Evolutionary conservation across 2,888 invertebrate species (phyloP).

Genomic region (Atrina japonica): DNA sequence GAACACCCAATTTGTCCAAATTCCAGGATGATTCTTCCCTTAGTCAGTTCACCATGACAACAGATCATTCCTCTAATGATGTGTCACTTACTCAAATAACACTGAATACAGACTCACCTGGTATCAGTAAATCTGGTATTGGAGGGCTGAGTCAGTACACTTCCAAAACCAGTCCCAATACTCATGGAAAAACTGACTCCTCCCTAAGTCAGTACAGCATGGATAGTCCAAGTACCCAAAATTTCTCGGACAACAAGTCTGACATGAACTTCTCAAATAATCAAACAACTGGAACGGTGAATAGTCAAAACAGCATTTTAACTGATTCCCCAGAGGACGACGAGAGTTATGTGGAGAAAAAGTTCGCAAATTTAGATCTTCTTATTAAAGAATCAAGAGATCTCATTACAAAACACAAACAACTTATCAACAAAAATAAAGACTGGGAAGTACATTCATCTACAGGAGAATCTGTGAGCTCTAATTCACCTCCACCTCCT

Average conservation of each 20-base stretch:
- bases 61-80: constrained; percentile 29
- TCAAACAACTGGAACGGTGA: not conserved
- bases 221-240: constrained; percentile 26
- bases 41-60: constrained; percentile 36
- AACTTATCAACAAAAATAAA: constrained; percentile 58
- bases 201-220: constrained; percentile 41
- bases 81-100: constrained; percentile 42
- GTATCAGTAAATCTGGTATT: constrained; percentile 39
- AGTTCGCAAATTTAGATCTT: constrained; percentile 59
- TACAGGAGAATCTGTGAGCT: too few relatives aligned
- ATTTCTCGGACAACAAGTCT: constrained; percentile 13
- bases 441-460: constrained; percentile 5
- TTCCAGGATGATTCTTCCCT: constrained; percentile 13
- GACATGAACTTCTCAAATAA: constrained; percentile 18
- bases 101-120: constrained; percentile 46
- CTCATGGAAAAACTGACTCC: constrained; percentile 19
- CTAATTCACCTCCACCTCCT: constrained; percentile 4
- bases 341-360: constrained; percentile 55
- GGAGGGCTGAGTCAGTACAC: constrained; percentile 16
- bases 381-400: constrained; percentile 61
- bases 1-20: not conserved
- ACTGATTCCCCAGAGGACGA: constrained; percentile 43
- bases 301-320: constrained; percentile 30
- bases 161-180: constrained; percentile 12
- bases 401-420: constrained; percentile 59